Evolutionary conservation across 2,888 invertebrate genomes (phyloP).

Genomic region (Monopis laevigella): DNA sequence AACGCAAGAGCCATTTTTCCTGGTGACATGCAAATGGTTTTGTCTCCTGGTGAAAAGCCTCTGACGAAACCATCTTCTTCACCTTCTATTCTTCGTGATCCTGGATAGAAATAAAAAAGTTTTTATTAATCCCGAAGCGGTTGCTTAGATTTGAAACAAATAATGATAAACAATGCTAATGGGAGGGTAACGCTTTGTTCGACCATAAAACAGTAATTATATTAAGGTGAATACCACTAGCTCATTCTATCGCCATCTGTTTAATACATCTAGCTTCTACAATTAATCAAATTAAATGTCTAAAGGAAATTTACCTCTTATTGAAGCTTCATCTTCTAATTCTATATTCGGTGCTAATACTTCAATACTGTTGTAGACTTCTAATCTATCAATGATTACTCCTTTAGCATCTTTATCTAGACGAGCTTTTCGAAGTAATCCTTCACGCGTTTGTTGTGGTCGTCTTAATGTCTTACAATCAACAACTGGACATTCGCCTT

Average conservation of each 20-base stretch:
- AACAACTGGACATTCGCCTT: constrained; percentile 74
- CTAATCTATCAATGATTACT: constrained; percentile 71
- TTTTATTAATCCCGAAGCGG: too few species aligned
- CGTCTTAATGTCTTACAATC: constrained; percentile 52
- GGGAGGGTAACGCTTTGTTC: too few species aligned
- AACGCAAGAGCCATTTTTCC: constrained; percentile 81
- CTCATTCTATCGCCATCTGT: too few species aligned
- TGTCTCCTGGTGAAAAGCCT: constrained; percentile 65
- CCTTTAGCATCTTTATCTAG: constrained; percentile 63
- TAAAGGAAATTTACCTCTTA: constrained; percentile 42
- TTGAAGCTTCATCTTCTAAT: constrained; percentile 69
- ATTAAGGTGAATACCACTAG: too few species aligned
- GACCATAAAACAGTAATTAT: too few species aligned
- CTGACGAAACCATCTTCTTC: constrained; percentile 48
- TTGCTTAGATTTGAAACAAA: too few species aligned
- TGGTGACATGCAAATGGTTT: constrained; percentile 77
- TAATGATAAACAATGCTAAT: too few species aligned
- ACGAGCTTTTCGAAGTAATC: constrained; percentile 50
- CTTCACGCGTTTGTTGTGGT: constrained; percentile 54
- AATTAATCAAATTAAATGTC: too few species aligned
- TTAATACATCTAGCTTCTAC: too few species aligned
- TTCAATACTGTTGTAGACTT: constrained; percentile 84
- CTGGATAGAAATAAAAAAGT: constrained; percentile 29
- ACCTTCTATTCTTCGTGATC: constrained; percentile 51
- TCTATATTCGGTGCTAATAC: constrained; percentile 83